phyloP scores from a whole-genome alignment of 2,113 vertebrate genomes.

The Pardalotus punctatus region DNA sequence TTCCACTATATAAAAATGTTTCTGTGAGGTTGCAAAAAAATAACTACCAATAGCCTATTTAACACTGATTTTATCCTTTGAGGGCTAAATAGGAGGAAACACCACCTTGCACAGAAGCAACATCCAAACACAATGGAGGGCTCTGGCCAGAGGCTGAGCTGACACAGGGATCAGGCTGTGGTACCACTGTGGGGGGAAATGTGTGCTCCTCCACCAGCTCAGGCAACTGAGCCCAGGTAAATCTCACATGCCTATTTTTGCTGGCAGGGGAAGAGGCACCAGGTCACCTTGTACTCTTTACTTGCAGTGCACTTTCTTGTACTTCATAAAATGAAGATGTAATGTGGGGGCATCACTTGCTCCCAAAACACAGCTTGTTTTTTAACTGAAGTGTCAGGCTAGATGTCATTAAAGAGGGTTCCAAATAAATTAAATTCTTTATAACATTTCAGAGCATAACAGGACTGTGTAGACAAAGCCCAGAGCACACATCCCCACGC shows the following conservation, averaged over 20 bases:
- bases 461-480: neutral
- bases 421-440: neutral
- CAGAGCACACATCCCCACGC: accelerated
- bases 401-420: neutral
- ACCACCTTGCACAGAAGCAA: neutral
- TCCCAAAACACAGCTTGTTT: neutral
- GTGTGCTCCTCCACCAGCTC: neutral
- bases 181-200: neutral
- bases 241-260: neutral
- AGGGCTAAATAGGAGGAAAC: neutral
- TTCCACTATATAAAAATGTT: neutral
- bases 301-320: neutral
- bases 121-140: accelerated
- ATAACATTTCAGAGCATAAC: accelerated
- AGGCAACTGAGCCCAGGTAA: neutral
- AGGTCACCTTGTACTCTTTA: neutral
- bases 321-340: neutral
- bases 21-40: neutral
- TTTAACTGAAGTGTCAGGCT: neutral
- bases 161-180: neutral
- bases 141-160: neutral
- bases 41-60: neutral
- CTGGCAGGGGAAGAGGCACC: neutral
- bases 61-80: neutral
- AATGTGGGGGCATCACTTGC: neutral